Evolutionary conservation across 2,113 vertebrate genomes (phyloP).

Genomic region (Elephantulus edwardii): DNA sequence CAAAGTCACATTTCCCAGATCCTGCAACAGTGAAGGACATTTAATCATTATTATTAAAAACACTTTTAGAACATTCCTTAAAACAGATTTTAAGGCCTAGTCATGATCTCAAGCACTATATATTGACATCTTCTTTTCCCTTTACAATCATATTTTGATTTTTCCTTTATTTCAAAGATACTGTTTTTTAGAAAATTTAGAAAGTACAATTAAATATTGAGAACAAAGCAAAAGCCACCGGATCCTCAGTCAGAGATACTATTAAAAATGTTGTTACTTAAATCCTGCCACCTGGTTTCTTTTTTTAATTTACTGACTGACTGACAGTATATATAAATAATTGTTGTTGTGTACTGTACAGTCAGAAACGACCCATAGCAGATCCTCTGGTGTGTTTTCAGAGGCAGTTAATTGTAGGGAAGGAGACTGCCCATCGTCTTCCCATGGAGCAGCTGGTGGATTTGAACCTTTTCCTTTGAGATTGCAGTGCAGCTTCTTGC

Average conservation of each 20-base stretch:
- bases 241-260: neutral
- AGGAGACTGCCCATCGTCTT: too few relatives aligned
- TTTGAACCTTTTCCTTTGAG: too few relatives aligned
- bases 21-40: neutral
- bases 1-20: neutral
- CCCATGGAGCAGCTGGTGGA: too few relatives aligned
- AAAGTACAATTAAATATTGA: neutral
- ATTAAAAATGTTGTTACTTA: neutral
- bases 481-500: too few relatives aligned
- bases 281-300: neutral
- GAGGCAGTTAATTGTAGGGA: too few relatives aligned
- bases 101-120: neutral
- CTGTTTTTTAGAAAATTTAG: neutral
- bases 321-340: too few relatives aligned
- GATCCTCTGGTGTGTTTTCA: too few relatives aligned
- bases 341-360: too few relatives aligned
- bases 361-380: too few relatives aligned
- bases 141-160: too few relatives aligned
- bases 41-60: rapidly evolving
- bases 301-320: neutral
- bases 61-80: too few relatives aligned
- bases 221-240: neutral
- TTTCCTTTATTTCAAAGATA: neutral
- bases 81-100: neutral
- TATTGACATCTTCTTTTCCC: too few relatives aligned